Conservation (phyloP, 2,797 vertebrate genomes). For the Hemitrygon akajei region DNA sequence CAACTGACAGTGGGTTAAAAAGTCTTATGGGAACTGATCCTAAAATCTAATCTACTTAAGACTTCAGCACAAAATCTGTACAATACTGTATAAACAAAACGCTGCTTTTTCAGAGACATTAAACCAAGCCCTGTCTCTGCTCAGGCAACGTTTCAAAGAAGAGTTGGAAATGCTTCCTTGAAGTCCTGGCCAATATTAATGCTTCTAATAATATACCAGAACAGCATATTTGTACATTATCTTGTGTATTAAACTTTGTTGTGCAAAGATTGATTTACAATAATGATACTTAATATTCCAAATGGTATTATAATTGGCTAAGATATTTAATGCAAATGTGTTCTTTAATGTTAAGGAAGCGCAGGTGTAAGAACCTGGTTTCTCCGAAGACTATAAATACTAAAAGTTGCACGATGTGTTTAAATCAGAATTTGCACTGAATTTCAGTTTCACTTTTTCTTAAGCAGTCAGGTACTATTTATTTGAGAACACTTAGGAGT, state of each 20-base stretch:
- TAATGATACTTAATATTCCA: not conserved
- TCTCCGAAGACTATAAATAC: not conserved
- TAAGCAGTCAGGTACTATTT: not conserved
- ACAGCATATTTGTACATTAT: not conserved
- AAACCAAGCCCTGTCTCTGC: not conserved
- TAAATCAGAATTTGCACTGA: not conserved
- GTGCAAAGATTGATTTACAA: not conserved
- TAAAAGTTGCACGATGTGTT: not conserved
- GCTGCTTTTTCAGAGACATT: not conserved
- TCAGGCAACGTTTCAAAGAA: not conserved
- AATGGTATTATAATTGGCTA: not conserved
- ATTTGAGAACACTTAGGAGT: not conserved
- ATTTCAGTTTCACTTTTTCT: not conserved
- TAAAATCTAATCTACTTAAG: not conserved
- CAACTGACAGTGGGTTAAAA: not conserved
- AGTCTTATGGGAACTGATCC: too few species aligned
- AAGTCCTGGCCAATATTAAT: not conserved
- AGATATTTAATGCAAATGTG: not conserved
- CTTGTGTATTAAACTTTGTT: not conserved
- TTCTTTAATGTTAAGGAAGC: not conserved
- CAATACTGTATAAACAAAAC: not conserved
- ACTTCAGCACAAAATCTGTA: not conserved
- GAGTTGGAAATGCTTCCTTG: not conserved
- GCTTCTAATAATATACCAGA: not conserved
- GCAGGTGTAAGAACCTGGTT: not conserved